Evolutionary conservation across 2,113 vertebrate genomes (phyloP).

Genomic region (Rhadina sibilatrix): DNA sequence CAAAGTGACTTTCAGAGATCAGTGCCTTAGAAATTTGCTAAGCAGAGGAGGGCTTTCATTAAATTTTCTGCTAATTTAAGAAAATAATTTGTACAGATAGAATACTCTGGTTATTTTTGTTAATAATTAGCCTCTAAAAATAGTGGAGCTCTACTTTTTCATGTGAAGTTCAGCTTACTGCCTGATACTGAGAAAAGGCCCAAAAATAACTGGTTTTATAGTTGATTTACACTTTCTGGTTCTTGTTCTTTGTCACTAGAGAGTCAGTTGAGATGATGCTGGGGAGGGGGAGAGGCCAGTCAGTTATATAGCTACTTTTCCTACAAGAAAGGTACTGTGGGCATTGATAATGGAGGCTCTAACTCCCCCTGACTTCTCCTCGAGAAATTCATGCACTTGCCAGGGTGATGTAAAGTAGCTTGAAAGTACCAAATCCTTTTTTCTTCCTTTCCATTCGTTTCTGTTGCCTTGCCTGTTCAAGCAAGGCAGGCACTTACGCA

Average conservation of each 20-base stretch:
- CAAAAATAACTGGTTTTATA: background rate
- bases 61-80: conserved; percentile 29
- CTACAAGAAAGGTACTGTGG: background rate
- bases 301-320: background rate
- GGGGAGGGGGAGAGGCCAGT: background rate
- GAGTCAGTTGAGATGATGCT: background rate
- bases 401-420: background rate
- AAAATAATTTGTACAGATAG: conserved; percentile 2
- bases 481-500: background rate
- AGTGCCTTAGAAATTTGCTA: background rate
- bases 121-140: conserved; percentile 45
- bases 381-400: background rate
- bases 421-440: background rate
- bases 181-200: background rate
- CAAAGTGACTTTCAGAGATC: conserved; percentile 26
- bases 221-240: background rate
- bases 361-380: background rate
- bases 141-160: conserved; percentile 20
- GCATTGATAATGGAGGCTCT: background rate
- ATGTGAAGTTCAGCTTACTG: background rate
- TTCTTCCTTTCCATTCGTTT: background rate
- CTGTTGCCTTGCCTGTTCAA: background rate
- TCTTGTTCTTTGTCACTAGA: background rate
- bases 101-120: conserved; percentile 31
- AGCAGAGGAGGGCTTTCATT: conserved; percentile 1